Evolutionary conservation across 2,113 vertebrate species (phyloP).

Genomic region (Cinclus mexicanus): DNA sequence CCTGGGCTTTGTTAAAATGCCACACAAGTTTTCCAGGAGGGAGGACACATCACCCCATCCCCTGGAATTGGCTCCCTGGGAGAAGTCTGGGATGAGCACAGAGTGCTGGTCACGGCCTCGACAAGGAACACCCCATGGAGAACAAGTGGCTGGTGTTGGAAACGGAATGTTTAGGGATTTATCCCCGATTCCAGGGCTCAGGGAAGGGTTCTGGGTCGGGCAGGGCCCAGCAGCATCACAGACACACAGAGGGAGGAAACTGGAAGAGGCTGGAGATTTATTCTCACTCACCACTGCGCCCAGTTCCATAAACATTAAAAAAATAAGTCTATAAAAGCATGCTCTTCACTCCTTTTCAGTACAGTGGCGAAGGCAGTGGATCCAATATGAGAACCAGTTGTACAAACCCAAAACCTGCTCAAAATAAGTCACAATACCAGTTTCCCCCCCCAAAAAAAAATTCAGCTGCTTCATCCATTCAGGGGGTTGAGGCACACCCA

Average conservation of each 20-base stretch:
- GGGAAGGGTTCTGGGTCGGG: background rate
- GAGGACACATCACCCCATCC: background rate
- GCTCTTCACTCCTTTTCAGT: background rate
- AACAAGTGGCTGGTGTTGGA: fast-evolving
- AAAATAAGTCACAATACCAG: background rate
- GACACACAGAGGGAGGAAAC: background rate
- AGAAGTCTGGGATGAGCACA: background rate
- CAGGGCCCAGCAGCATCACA: background rate
- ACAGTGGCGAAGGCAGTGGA: background rate
- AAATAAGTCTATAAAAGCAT: background rate
- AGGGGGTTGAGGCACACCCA: background rate
- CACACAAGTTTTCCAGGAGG: background rate
- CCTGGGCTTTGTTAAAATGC: background rate
- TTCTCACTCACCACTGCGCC: background rate
- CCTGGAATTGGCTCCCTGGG: background rate
- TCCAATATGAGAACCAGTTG: fast-evolving
- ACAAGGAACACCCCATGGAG: fast-evolving
- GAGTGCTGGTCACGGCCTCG: fast-evolving
- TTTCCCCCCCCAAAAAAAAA: background rate
- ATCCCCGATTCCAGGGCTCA: fast-evolving
- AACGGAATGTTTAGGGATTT: fast-evolving
- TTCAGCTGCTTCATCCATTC: background rate
- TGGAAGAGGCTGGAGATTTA: background rate
- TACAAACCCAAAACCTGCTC: background rate
- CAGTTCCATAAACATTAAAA: background rate